These are phyloP conservation scores for Sesamia inferens DNA, from an alignment of 2,888 invertebrate genomes.

Conservation along the genomic window DNA sequence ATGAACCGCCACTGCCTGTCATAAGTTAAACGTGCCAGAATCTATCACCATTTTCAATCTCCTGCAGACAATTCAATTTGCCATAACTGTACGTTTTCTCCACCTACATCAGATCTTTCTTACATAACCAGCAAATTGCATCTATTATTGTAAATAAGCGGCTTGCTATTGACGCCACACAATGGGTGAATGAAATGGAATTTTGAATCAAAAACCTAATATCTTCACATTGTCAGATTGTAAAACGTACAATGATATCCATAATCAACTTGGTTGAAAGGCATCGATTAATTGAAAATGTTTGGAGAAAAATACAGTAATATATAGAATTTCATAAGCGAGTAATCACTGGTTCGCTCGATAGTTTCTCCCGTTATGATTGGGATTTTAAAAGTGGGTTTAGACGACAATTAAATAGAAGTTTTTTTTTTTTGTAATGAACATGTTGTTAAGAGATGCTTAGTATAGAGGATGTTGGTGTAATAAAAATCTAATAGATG, in stretches of 20 bases:
- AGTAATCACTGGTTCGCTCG: conserved; percentile 73
- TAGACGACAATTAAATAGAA: conserved; percentile 74
- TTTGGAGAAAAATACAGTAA: conserved; percentile 75
- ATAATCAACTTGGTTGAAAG: conserved; percentile 69
- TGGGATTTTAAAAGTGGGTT: conserved; percentile 72
- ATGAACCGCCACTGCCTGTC: conserved; percentile 2
- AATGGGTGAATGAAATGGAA: conserved; percentile 64
- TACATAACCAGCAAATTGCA: conserved; percentile 60
- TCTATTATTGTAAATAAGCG: conserved; percentile 57
- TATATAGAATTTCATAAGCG: conserved; percentile 76
- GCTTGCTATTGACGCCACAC: conserved; percentile 63
- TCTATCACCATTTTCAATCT: conserved; percentile 45
- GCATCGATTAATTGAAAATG: conserved; percentile 70
- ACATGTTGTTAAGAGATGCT: conserved; percentile 47
- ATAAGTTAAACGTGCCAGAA: conserved; percentile 19
- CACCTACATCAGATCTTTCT: conserved; percentile 46
- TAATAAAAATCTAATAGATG: conserved; percentile 52
- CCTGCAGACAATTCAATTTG: conserved; percentile 50
- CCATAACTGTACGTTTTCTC: conserved; percentile 42
- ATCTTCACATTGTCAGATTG: conserved; percentile 69
- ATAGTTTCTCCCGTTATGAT: conserved; percentile 74
- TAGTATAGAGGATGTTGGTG: conserved; percentile 54
- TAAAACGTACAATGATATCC: conserved; percentile 61
- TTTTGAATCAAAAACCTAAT: conserved; percentile 72
- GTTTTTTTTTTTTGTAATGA: conserved; percentile 65